Conservation (phyloP, 2,797 vertebrate species). For the Hemitrygon akajei region DNA sequence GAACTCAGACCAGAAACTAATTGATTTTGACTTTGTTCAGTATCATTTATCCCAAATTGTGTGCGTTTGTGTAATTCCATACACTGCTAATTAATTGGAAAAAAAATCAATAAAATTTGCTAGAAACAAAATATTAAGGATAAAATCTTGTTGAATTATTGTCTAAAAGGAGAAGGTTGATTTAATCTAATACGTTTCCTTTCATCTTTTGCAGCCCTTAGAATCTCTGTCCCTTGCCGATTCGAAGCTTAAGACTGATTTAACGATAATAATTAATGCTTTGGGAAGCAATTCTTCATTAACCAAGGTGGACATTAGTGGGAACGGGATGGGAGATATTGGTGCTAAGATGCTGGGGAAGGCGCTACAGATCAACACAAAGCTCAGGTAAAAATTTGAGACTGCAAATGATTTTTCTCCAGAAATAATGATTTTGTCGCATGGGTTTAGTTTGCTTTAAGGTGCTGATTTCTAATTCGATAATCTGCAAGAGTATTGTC, state of each 20-base stretch:
- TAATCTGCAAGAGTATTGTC: background rate
- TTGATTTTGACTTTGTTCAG: background rate
- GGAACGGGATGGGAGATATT: constrained; percentile 95
- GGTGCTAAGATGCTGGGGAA: constrained; percentile 96
- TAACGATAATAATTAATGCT: constrained; percentile 89
- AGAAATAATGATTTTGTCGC: background rate
- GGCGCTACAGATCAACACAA: constrained; percentile 94
- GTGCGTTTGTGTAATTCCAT: background rate
- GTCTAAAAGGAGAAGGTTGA: background rate
- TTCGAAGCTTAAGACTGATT: constrained; percentile 86
- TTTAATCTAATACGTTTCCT: background rate
- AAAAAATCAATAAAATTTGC: background rate
- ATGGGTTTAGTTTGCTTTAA: background rate
- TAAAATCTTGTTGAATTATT: background rate
- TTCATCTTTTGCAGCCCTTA: constrained; percentile 65
- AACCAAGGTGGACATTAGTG: constrained; percentile 88
- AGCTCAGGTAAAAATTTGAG: constrained; percentile 70
- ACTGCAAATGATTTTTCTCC: background rate
- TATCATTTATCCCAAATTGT: background rate
- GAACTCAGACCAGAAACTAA: background rate
- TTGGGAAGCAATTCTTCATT: constrained; percentile 91
- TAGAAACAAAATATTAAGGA: background rate
- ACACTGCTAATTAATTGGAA: background rate
- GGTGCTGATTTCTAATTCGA: background rate
- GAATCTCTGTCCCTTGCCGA: constrained; percentile 89